phyloP scores from a whole-genome alignment of 2,113 vertebrate genomes.

The Triplophysa tibetana region DNA sequence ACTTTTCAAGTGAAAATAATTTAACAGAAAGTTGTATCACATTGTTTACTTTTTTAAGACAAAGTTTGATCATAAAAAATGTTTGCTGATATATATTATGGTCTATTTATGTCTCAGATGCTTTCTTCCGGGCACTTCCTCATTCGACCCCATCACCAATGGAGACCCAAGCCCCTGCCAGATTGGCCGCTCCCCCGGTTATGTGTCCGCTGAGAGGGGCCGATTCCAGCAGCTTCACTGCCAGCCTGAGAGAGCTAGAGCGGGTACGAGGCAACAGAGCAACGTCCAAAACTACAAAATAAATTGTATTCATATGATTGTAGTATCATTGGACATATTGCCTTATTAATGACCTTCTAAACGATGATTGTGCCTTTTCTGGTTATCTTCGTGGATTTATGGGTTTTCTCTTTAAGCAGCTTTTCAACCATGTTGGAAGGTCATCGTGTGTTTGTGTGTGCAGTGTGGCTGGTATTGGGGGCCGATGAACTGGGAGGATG shows the following conservation, averaged over 20 bases:
- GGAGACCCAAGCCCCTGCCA: conserved; percentile 67
- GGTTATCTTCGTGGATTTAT: not conserved
- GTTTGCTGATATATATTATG: not conserved
- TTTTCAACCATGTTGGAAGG: not conserved
- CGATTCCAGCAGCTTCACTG: conserved; percentile 90
- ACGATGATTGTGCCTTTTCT: not conserved
- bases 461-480: conserved; percentile 98
- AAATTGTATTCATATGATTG: not conserved
- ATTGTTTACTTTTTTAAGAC: too few relatives aligned
- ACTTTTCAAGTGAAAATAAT: too few relatives aligned
- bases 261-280: conserved; percentile 73
- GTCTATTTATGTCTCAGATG: conserved; percentile 71
- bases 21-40: too few relatives aligned
- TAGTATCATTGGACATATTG: not conserved
- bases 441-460: conserved; percentile 21
- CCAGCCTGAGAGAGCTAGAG: conserved; percentile 90
- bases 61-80: not conserved
- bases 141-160: conserved; percentile 65
- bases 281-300: not conserved
- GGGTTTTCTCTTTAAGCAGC: conserved; percentile 10
- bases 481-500: conserved; percentile 97
- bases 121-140: conserved; percentile 83
- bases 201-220: conserved; percentile 85
- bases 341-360: not conserved
- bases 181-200: conserved; percentile 75